phyloP scores from a whole-genome alignment of 2,797 vertebrate genomes.

The Ctenochaetus hawaiiensis region DNA sequence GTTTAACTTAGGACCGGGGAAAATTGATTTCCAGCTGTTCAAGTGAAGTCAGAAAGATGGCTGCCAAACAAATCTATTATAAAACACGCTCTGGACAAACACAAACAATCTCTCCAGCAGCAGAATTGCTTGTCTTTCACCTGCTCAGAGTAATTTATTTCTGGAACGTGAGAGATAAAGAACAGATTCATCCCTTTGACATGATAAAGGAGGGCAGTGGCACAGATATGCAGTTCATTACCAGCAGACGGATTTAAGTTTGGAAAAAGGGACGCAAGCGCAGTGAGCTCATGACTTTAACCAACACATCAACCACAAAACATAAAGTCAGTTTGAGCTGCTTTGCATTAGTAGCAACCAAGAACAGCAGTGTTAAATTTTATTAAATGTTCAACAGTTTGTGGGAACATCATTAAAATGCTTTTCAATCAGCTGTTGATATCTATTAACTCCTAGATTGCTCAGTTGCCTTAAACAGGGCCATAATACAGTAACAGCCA shows the following conservation, averaged over 20 bases:
- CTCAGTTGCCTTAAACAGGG: neutral
- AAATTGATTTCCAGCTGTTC: constrained; percentile 68
- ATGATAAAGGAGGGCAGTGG: constrained; percentile 50
- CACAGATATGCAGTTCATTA: constrained; percentile 58
- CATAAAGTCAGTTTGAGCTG: too few species aligned
- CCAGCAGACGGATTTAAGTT: constrained; percentile 35
- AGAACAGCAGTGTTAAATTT: too few species aligned
- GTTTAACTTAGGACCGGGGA: constrained; percentile 59
- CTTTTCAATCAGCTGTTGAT: too few species aligned
- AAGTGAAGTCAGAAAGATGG: constrained; percentile 51
- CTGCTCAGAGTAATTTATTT: constrained; percentile 54
- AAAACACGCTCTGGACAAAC: constrained; percentile 36
- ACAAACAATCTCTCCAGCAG: constrained; percentile 1
- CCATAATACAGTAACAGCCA: neutral
- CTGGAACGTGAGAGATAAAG: constrained; percentile 59
- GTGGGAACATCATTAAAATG: too few species aligned
- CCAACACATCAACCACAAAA: neutral
- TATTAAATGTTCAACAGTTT: too few species aligned
- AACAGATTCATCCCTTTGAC: constrained; percentile 45
- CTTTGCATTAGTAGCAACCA: too few species aligned
- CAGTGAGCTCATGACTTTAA: constrained; percentile 29
- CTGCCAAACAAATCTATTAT: constrained; percentile 51
- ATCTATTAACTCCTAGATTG: neutral
- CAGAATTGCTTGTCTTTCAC: constrained; percentile 53
- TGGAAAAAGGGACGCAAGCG: constrained; percentile 16